phyloP scores from a whole-genome alignment of 2,888 invertebrate species.

The Lydus trimaculatus region DNA sequence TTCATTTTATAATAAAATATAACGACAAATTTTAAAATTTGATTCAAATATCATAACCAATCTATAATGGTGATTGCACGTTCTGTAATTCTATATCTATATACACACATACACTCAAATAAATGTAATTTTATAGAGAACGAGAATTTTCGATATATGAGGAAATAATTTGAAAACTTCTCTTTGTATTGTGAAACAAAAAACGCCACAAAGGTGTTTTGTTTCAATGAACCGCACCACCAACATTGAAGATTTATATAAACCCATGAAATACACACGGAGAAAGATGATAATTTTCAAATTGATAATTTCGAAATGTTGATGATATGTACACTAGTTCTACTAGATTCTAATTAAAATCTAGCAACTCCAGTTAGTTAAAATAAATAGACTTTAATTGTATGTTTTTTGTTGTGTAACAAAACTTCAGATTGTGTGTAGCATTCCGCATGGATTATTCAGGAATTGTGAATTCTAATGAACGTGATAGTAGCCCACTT shows the following conservation, averaged over 20 bases:
- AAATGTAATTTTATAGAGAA: no score
- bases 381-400: not conserved
- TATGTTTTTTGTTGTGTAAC: not conserved
- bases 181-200: no score
- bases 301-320: not conserved
- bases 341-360: not conserved
- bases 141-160: no score
- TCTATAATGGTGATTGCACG: no score
- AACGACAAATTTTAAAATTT: not conserved
- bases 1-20: constrained; percentile 14
- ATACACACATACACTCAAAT: no score
- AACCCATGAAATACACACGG: no score
- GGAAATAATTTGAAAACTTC: no score
- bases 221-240: no score
- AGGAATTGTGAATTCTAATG: not conserved
- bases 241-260: no score
- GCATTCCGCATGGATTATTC: not conserved
- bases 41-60: not conserved
- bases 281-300: no score
- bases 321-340: not conserved
- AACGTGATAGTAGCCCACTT: not conserved
- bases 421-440: not conserved
- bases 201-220: no score
- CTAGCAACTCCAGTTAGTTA: not conserved
- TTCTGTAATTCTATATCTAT: no score